Evolutionary conservation across 2,797 vertebrate species (phyloP).

Genomic region (Atherinosoma microstoma): DNA sequence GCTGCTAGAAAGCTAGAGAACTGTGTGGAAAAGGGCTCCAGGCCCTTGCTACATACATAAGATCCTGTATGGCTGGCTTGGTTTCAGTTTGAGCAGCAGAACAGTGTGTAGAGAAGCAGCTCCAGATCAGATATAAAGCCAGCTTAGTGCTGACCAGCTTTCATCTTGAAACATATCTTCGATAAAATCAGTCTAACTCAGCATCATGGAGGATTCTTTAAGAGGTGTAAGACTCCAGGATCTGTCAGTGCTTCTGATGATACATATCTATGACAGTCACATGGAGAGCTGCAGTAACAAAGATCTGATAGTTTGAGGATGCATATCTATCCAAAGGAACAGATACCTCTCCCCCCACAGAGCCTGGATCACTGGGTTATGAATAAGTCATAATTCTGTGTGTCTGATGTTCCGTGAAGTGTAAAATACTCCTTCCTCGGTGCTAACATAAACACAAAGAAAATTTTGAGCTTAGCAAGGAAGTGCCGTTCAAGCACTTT

Average conservation of each 20-base stretch:
- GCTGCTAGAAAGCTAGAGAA: constrained; percentile 36
- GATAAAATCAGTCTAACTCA: constrained; percentile 41
- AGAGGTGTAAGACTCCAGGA: constrained; percentile 29
- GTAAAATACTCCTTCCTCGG: constrained; percentile 47
- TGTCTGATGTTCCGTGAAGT: constrained; percentile 53
- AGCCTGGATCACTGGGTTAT: constrained; percentile 27
- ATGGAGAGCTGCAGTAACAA: constrained; percentile 40
- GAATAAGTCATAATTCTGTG: constrained; percentile 62
- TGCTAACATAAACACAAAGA: constrained; percentile 46
- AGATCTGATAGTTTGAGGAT: constrained; percentile 60
- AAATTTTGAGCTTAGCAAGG: constrained; percentile 43
- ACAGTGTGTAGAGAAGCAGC: constrained; percentile 44
- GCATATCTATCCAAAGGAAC: constrained; percentile 51
- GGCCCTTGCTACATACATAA: constrained; percentile 28
- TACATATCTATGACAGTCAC: constrained; percentile 41
- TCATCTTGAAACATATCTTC: constrained; percentile 48
- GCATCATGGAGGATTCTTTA: constrained; percentile 38
- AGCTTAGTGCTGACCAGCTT: constrained; percentile 29
- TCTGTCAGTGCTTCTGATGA: constrained; percentile 35
- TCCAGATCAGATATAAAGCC: constrained; percentile 46
- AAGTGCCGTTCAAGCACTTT: constrained; percentile 55
- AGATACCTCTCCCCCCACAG: constrained; percentile 39
- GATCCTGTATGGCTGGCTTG: constrained; percentile 35
- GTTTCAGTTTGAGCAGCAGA: constrained; percentile 37
- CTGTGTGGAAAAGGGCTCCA: constrained; percentile 53